These are phyloP conservation scores for Dryobotodes eremita DNA, from an alignment of 2,888 invertebrate species.

Conservation along the genomic window DNA sequence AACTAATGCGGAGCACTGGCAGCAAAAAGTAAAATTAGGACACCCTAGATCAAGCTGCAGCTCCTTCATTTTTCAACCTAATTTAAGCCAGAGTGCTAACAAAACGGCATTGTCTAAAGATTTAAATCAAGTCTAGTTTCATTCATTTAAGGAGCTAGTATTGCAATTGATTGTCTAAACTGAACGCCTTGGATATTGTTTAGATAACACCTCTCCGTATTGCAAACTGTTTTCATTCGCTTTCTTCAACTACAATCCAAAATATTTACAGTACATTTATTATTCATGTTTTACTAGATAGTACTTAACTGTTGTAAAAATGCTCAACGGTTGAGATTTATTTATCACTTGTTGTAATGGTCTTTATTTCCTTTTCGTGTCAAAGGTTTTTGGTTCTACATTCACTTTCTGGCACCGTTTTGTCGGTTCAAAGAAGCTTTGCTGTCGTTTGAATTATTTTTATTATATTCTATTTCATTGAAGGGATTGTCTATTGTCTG, in stretches of 20 bases:
- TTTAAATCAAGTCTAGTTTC: background rate
- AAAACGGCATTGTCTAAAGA: background rate
- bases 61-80: background rate
- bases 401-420: constrained; percentile 46
- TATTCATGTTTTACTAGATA: constrained; percentile 19
- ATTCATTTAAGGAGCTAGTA: constrained; percentile 11
- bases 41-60: background rate
- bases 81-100: background rate
- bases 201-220: constrained; percentile 37
- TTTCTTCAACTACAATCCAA: constrained; percentile 5
- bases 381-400: constrained; percentile 41
- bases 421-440: constrained; percentile 27
- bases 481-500: background rate
- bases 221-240: constrained; percentile 36
- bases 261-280: constrained; percentile 38
- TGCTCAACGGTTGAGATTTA: constrained; percentile 36
- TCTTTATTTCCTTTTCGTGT: constrained; percentile 35
- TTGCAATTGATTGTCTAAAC: background rate
- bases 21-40: background rate
- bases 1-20: background rate
- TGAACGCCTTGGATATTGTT: constrained; percentile 39
- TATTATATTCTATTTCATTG: constrained; percentile 7
- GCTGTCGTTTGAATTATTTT: constrained; percentile 1
- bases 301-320: constrained; percentile 23
- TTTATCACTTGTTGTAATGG: constrained; percentile 30